Base-by-base conservation (phyloP, 2,888 invertebrate species). In the Beris chalybata region DNA sequence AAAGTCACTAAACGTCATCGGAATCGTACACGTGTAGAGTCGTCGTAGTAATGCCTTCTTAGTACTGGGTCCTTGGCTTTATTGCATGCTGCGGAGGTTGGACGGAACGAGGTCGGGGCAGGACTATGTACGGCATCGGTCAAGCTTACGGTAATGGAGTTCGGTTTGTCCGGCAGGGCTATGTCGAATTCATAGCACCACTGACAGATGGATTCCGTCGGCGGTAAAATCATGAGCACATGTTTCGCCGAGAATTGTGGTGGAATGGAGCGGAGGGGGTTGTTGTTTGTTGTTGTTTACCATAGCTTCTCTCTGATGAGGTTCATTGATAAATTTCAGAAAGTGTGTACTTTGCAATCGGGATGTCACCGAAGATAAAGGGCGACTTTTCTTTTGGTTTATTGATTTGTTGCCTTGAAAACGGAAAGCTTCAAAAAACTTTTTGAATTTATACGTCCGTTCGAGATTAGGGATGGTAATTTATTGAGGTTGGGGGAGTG, bases 271-370 rank as follows among this genome's bases (percentile, higher is more conserved):
- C 32, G 48, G 43, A 38, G 15, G 50, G 3, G 48, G 30, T 15
- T 61, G 43, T 22, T 53, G 29, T 6, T n/a, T 59, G 47, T 47
- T 30, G 47, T 52, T 61, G 48, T 50, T 61, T 61, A n/a, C n/a
- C n/a, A n/a, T n/a, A 38, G 61, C 38, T 52, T 61, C 15, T 61
- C 15, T 22, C 13, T 31, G 50, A 38, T 38, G 6, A 38, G 15
- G 38, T 61, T 61, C 61, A 61, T 61, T 61, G 61, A 61, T 61
- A 43, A 52, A 61, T 61, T 52, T 22, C 22, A 50, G 61, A 61
- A 38, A 13, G 11, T 45, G n/a, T n/a, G 45, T 30, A 12, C 38
- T 38, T 38, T 38, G 5, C 38, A 7, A 38, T 38, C 9, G 38
- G 9, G 38, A 38, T 38, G 38, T 38, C 38, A 38, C 3, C 1